Base-by-base conservation (phyloP, 2,113 vertebrate genomes). In the Opisthocomus hoazin region DNA sequence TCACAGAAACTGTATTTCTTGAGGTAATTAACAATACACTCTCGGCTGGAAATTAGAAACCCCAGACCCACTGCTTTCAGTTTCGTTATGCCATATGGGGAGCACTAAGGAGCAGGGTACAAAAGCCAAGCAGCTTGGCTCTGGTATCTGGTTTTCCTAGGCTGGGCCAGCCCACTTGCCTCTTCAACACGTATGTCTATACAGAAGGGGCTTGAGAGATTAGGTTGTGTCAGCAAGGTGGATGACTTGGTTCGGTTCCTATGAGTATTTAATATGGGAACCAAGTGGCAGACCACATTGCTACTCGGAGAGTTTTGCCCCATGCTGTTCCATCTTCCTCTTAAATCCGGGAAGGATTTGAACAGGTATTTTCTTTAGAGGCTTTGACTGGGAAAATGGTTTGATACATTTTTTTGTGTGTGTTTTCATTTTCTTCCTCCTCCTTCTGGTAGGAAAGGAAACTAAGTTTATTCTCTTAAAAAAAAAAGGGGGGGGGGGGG, bases 81-180 rank as follows among this genome's bases (percentile, higher is more conserved):
- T 58, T 90, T 50, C 51, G 70, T 71, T 93, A 69, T 88, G 71
- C 90, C 73, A 58, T 86, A 79, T 63, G 58, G 41, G 43, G 30
- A 93, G 19, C 70, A 63, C 41, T 83, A 60, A 85, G 53, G 61
- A 89, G 61, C 46, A 71, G 50, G 46, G 54, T 65, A 89, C 54
- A 95, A 95, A 96, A 91, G 74, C 66, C 74, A 96, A 87, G 61
- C 29, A 87, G 36, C 54, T 88, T 87, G 58, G 29, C 75, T 73
- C 50, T 77, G 46, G 8, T 56, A 41, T 43, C 37, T 78, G 26
- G 26, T 66, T 88, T 90, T 87, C 39, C 34, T 45, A 19, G 3
- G 14, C n/a, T 51, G 56, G 60, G 36, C 34, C 48, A 84, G 54
- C 30, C 37, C 73, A 75, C 29, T 91, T 74, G 34, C 50, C 30